These are phyloP conservation scores for Microdon myrmicae DNA, from an alignment of 2,888 invertebrate genomes.

Conservation along the genomic window DNA sequence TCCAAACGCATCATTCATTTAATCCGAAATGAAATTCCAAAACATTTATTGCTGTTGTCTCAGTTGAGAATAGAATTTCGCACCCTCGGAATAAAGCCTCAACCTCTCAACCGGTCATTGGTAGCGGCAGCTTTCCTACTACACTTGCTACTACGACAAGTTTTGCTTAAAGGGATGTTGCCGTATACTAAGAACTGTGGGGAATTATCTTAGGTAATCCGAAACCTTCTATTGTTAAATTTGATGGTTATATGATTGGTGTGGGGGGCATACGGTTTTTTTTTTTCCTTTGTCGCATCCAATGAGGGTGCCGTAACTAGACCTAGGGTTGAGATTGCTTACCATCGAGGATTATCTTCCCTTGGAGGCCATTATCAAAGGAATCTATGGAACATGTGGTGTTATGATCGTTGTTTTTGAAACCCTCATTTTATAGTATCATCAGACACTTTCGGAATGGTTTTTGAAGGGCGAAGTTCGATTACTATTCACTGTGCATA, in stretches of 20 bases:
- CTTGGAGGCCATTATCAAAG: slow-evolving; percentile 48
- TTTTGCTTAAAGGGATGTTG: slow-evolving; percentile 1
- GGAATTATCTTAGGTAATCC: slow-evolving; percentile 50
- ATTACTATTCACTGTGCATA: slow-evolving; percentile 23
- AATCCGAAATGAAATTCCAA: slow-evolving; percentile 48
- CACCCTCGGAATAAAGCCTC: no score
- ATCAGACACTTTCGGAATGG: slow-evolving; percentile 43
- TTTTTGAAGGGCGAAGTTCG: slow-evolving; percentile 13
- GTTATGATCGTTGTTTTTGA: slow-evolving; percentile 51
- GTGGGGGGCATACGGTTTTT: neutral
- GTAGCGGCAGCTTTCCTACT: neutral
- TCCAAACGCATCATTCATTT: slow-evolving; percentile 51
- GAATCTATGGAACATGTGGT: slow-evolving; percentile 52
- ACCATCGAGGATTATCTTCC: slow-evolving; percentile 33
- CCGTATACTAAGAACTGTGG: slow-evolving; percentile 9
- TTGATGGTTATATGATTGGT: slow-evolving; percentile 21
- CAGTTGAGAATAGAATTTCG: slow-evolving; percentile 17
- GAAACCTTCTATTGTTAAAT: slow-evolving; percentile 45
- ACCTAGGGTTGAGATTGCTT: slow-evolving; percentile 3
- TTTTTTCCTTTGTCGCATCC: neutral
- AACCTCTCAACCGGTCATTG: no score
- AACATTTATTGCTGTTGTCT: slow-evolving; percentile 50
- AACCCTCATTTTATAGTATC: slow-evolving; percentile 27
- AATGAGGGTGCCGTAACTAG: slow-evolving; percentile 8
- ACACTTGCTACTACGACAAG: slow-evolving; percentile 31